These are phyloP conservation scores for Chlamydotis undulata DNA, from an alignment of 2,113 vertebrate species.

Conservation along the genomic window DNA sequence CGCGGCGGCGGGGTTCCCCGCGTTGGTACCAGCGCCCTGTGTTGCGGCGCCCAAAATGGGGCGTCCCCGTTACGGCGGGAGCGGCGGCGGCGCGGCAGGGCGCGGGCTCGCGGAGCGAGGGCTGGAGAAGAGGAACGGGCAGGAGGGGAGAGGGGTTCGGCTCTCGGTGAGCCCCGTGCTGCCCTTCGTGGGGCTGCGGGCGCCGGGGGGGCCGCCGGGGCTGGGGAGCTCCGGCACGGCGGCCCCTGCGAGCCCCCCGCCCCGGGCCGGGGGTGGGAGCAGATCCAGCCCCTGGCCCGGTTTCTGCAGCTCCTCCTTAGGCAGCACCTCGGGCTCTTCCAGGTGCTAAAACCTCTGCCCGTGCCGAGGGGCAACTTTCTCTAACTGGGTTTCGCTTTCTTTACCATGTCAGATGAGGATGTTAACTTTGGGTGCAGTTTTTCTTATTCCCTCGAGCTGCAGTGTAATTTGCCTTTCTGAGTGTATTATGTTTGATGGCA, in stretches of 20 bases:
- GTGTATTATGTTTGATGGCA: not conserved
- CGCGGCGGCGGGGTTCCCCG: not conserved
- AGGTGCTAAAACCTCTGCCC: not conserved
- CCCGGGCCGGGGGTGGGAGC: not conserved
- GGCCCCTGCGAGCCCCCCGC: not conserved
- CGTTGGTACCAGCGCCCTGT: accelerated
- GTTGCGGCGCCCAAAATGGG: not conserved
- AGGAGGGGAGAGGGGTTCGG: no score
- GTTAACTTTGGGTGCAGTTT: not conserved
- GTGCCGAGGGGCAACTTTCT: not conserved
- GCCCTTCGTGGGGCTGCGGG: not conserved
- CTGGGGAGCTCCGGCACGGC: not conserved
- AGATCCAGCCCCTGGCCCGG: not conserved
- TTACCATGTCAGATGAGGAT: not conserved
- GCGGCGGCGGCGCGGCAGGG: not conserved
- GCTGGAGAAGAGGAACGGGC: not conserved
- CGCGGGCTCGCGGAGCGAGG: not conserved
- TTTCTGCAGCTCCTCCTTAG: not conserved
- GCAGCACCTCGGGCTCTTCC: not conserved
- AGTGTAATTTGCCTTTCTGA: not conserved
- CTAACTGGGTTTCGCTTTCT: not conserved
- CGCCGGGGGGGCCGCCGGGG: not conserved
- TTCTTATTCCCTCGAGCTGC: not conserved
- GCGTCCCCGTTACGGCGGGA: not conserved
- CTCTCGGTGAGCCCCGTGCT: not conserved